Evolutionary conservation across 2,113 vertebrate genomes (phyloP), one percentile per base, ranked within the genome.

Genomic region (Cervus canadensis): DNA sequence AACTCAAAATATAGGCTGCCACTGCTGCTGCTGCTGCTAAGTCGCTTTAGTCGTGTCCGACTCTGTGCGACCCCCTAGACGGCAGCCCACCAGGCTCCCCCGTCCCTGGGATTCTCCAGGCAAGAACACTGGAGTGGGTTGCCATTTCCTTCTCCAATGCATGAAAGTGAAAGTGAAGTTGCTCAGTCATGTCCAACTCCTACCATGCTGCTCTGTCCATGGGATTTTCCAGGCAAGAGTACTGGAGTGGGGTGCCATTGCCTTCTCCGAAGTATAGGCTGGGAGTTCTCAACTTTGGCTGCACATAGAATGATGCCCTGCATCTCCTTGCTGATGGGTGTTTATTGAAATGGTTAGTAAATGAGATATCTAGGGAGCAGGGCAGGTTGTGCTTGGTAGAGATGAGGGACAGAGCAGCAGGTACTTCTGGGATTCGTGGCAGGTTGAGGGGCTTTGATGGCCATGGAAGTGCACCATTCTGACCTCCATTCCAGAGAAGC

Each of bases 321-420:
- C 1, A 28, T 79, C 28, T 67, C 19, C 16, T 33, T 95, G 78
- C 84, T 54, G 25, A 28, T 52, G 7, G 9, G 17, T 78, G 52
- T 76, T 92, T 78, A 43, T 67, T 36, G 36, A 94, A 87, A 48
- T 64, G 48, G n/a, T 48, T 93, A 52, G 78, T 56, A 36, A 83
- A 62, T 14, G 45, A 81, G 87, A 10, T 25, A 43, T 52, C 13
- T 21, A 14, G 57, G 33, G 26, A 95, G 56, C 17, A 71, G 19
- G 60, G 14, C 3, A 15, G 23, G 33, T 50, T 79, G 33, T 11
- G 15, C 8, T 2, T 57, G 56, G n/a, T 40, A 48, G 86, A 48
- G 79, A 25, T 1, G 12, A 89, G 43, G 14, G 3, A 5, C 6
- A 15, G 33, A 67, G 36, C 3, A 8, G 56, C 52, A 36, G 15